Percentiles rank a stretch among this genome's conserved stretches.
phyloP scores from a whole-genome alignment of 2,113 vertebrate genomes.

The Muscicapa adusta region DNA sequence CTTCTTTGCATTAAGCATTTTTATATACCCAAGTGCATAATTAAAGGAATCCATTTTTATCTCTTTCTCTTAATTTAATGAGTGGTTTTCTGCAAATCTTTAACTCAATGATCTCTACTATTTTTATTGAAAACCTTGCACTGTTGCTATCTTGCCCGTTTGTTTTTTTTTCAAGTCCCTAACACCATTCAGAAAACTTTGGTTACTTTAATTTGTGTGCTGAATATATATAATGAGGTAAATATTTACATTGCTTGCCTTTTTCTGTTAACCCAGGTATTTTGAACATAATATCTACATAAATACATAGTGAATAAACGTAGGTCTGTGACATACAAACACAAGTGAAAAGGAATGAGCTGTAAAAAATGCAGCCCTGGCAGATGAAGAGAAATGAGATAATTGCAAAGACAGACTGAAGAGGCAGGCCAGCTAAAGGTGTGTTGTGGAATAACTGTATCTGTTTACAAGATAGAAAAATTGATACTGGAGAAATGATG shows the following conservation, averaged over 20 bases:
- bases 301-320: not conserved
- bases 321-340: not conserved
- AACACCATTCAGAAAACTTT: not conserved
- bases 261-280: not conserved
- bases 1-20: not conserved
- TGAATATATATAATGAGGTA: not conserved
- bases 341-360: not conserved
- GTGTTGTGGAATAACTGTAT: not conserved
- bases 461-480: not conserved
- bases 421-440: not conserved
- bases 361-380: not conserved
- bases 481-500: not conserved
- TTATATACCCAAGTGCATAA: constrained; percentile 14
- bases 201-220: not conserved
- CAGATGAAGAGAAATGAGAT: not conserved
- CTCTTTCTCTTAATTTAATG: not conserved
- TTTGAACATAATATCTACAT: not conserved
- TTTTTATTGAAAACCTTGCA: not conserved
- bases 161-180: not conserved
- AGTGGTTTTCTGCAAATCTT: not conserved
- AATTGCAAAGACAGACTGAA: not conserved
- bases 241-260: not conserved
- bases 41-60: constrained; percentile 6
- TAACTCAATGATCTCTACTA: not conserved
- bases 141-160: not conserved